Evolutionary conservation across 2,113 vertebrate species (phyloP), one percentile per base, ranked within the genome.

Genomic region (Connochaetes taurinus): DNA sequence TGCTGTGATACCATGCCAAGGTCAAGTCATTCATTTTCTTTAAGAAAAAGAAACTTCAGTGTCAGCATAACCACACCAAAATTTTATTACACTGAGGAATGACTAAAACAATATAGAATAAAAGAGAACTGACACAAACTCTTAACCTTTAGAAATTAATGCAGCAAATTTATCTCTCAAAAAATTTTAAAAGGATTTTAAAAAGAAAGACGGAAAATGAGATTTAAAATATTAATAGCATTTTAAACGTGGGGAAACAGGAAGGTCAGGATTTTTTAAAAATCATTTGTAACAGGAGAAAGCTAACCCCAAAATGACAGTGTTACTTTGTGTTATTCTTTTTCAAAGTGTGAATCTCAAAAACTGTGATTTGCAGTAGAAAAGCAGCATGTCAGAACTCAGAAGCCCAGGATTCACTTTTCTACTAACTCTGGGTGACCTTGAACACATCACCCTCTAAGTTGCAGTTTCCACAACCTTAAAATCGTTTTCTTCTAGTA

Each of bases 151-250:
- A 90, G 84, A 92, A 98, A 92, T 23, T 40, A 90, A 83, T 94
- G 78, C 2, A 83, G 76, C 50, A 95, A 83, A 95, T 89, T 86
- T 84, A 6, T 85, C 87, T 84, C 84, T 97, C 84, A 40, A 78
- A 94, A 98, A 98, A 74, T 31, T 50, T 85, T 60, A 62, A 83
- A 57, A 87, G 87, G 57, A 91, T 92, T 92, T 83, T 81, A 23
- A n/a, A 82, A 94, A 74, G 62, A 87, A 86, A 91, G 58, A 84
- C 95, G 57, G 62, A 90, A 95, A 95, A 96, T 91, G 81, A 87
- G 50, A 86, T 96, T 97, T 95, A 55, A 97, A 97, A 94, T 95
- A 58, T 81, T 84, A 94, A 91, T 84, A 88, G 45, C 58, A 94
- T 95, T 96, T 97, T 92, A 94, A 97, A 95, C 58, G 47, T 58